Evolutionary conservation across 2,113 vertebrate genomes (phyloP).

Genomic region (Nycticryphes semicollaris): DNA sequence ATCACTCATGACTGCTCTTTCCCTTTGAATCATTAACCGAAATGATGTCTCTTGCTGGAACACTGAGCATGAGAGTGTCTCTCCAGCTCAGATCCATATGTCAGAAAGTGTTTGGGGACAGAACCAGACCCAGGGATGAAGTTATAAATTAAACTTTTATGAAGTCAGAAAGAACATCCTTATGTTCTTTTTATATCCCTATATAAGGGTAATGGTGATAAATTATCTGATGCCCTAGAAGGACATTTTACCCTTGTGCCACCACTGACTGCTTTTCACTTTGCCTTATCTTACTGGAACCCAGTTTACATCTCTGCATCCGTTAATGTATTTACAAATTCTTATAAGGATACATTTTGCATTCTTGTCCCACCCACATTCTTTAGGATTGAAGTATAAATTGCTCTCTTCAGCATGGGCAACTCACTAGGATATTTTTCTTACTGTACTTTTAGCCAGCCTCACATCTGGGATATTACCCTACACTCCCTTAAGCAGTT

Average conservation of each 20-base stretch:
- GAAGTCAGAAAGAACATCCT: neutral
- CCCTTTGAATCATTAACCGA: neutral
- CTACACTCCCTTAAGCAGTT: neutral
- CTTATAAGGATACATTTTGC: neutral
- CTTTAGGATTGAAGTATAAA: neutral
- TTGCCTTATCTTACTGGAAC: neutral
- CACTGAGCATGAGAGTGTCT: neutral
- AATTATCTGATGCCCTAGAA: neutral
- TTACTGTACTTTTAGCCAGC: neutral
- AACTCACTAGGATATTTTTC: neutral
- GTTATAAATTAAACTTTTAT: constrained; percentile 4
- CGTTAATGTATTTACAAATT: neutral
- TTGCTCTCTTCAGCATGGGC: neutral
- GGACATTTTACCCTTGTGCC: neutral
- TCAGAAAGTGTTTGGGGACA: neutral
- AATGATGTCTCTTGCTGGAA: neutral
- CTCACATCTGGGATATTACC: neutral
- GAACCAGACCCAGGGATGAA: neutral
- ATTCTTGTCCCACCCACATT: neutral
- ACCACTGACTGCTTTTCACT: neutral
- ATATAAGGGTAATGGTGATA: neutral
- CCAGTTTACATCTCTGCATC: neutral
- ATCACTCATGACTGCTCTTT: neutral
- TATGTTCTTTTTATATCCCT: neutral
- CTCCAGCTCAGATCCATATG: neutral